Conservation (phyloP, 2,888 invertebrate species). For the Vesta saturnalis region DNA sequence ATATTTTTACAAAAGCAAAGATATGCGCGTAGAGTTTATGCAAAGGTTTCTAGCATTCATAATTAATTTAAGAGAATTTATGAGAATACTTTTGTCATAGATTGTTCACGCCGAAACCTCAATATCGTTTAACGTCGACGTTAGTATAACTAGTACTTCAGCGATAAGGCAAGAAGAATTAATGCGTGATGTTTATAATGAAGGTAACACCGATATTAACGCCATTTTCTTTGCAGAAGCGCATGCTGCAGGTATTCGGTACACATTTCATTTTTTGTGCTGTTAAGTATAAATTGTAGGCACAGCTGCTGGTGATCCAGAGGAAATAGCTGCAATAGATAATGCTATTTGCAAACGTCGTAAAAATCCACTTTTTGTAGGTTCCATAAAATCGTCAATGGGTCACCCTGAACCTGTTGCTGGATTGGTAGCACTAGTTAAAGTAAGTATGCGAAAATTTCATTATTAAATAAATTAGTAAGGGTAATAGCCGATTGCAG, state of each 20-base stretch:
- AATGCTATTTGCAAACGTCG: conserved; percentile 80
- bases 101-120: conserved; percentile 52
- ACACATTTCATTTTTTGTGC: too few relatives aligned
- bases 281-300: too few relatives aligned
- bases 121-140: too few relatives aligned
- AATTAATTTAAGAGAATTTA: background rate
- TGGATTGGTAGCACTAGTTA: conserved; percentile 64
- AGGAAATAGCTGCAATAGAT: conserved; percentile 86
- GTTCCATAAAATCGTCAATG: conserved; percentile 93
- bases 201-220: conserved; percentile 75
- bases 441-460: too few relatives aligned
- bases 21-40: conserved; percentile 64
- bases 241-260: conserved; percentile 87
- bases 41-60: conserved; percentile 54
- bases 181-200: conserved; percentile 72
- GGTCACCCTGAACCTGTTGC: conserved; percentile 92
- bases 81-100: conserved; percentile 24
- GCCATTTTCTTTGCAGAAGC: conserved; percentile 85
- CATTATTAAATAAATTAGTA: too few relatives aligned
- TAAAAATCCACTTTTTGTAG: conserved; percentile 81
- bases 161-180: conserved; percentile 69
- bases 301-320: conserved; percentile 88
- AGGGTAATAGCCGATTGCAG: too few relatives aligned
- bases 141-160: conserved; percentile 59
- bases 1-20: conserved; percentile 75